Base-by-base conservation (phyloP, 2,888 invertebrate species). In the Bellardia pandia region DNA sequence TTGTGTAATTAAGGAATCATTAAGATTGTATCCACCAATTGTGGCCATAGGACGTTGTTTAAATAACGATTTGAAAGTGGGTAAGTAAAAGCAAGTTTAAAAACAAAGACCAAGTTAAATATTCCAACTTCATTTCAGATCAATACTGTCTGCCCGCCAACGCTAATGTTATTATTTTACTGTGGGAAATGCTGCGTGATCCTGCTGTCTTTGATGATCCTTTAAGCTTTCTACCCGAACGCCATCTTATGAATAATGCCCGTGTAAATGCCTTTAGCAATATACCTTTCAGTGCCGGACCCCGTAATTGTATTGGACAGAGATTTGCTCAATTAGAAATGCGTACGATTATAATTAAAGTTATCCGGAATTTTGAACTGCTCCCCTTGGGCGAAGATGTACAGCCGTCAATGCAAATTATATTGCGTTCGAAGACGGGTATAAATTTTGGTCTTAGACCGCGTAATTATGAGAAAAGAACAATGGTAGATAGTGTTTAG, bases 21-120 rank as follows among this genome's bases (percentile, higher is more conserved):
- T 96, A 83, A 93, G 96, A 51, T 90, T 96, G 1, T 96, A 94
- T 89, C 96, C 96, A 0, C 95, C 96, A 66, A 95, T 96, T 13
- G 95, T 95, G 48, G 94, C 95, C 9, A 94, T 96, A 68, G 94
- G 95, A 7, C 94, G 96, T 71, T 90, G 88, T 9, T 88, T 96
- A n/a, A 93, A 93, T 0, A 94, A 95, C 89, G 94, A 95, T 86
- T 91, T 95, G 16, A 91, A 91, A 72, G 90, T 96, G 88, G 95
- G 96, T 95, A 92, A 91, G 81, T 71, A 13, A 13, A 37, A 37
- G 5, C 6, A 60, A 30, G 5, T 60, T 7, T n/a, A 0, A 2
- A n/a, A 3, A 13, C 5, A 30, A 23, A 42, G n/a, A 66, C 6
- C 3, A n/a, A 2, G 37, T 64, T 23, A 23, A 23, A 23, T 23